These are phyloP conservation scores for Halcyon chelicuti DNA, from an alignment of 2,797 vertebrate genomes.

Conservation along the genomic window DNA sequence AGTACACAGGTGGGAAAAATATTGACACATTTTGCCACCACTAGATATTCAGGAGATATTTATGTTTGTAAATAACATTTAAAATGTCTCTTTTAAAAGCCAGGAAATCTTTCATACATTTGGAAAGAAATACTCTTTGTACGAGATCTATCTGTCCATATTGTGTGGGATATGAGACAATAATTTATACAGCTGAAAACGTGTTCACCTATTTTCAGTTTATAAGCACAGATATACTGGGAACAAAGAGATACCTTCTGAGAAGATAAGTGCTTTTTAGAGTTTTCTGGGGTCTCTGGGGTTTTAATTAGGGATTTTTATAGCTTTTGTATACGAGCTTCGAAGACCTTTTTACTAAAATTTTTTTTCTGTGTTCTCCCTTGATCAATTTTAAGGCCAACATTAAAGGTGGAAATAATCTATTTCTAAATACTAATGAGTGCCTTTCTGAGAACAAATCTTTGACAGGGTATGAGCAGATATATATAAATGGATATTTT, in stretches of 20 bases:
- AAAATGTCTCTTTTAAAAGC: neutral
- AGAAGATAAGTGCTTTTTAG: constrained; percentile 70
- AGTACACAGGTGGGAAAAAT: neutral
- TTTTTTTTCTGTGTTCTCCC: constrained; percentile 27
- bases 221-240: constrained; percentile 29
- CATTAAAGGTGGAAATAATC: constrained; percentile 45
- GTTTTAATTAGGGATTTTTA: constrained; percentile 77
- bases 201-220: constrained; percentile 64
- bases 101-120: neutral
- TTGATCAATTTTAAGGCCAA: constrained; percentile 69
- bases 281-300: constrained; percentile 61
- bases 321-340: constrained; percentile 59
- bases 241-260: constrained; percentile 63
- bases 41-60: neutral
- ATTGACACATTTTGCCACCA: neutral
- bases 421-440: constrained; percentile 37
- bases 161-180: constrained; percentile 30
- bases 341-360: constrained; percentile 51
- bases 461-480: neutral
- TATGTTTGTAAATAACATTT: neutral
- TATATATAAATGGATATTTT: neutral
- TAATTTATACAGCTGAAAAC: constrained; percentile 56
- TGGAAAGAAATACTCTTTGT: neutral
- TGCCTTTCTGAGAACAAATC: neutral
- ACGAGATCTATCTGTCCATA: neutral